phyloP scores from a whole-genome alignment of 2,113 vertebrate species.

The Pleuronectes platessa region DNA sequence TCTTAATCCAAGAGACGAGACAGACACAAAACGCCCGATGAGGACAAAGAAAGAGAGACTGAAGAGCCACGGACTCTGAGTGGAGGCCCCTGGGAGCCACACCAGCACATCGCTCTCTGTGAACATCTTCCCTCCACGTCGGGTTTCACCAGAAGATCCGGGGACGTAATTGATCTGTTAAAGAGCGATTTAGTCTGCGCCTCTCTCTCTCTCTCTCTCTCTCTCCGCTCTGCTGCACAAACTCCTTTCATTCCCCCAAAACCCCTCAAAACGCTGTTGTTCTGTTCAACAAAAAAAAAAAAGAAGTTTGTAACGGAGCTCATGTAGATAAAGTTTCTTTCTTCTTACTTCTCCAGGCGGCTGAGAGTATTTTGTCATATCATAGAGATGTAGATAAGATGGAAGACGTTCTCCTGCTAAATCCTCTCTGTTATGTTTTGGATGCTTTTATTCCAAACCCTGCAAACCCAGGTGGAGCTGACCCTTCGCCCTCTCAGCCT shows the following conservation, averaged over 20 bases:
- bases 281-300: slow-evolving; percentile 7
- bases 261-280: slow-evolving; percentile 27
- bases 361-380: not conserved
- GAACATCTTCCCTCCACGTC: slow-evolving; percentile 46
- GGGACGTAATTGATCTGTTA: slow-evolving; percentile 59
- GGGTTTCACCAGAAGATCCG: slow-evolving; percentile 47
- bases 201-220: not conserved
- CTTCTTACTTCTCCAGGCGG: not conserved
- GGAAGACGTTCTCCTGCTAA: not conserved
- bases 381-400: not conserved
- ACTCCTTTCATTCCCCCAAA: slow-evolving; percentile 36
- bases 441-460: not conserved
- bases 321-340: slow-evolving; percentile 5
- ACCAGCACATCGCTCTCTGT: slow-evolving; percentile 23
- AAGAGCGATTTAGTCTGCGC: slow-evolving; percentile 41
- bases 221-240: slow-evolving; percentile 28
- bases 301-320: slow-evolving; percentile 26
- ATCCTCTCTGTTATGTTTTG: not conserved
- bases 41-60: slow-evolving; percentile 59
- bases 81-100: slow-evolving; percentile 51
- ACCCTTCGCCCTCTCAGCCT: no score
- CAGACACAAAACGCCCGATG: slow-evolving; percentile 55
- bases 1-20: slow-evolving; percentile 50
- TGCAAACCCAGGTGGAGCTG: no score
- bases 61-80: slow-evolving; percentile 58